Evolutionary conservation across 2,797 vertebrate genomes (phyloP), one percentile per base, ranked within the genome.

Genomic region (Rachycentron canadum): DNA sequence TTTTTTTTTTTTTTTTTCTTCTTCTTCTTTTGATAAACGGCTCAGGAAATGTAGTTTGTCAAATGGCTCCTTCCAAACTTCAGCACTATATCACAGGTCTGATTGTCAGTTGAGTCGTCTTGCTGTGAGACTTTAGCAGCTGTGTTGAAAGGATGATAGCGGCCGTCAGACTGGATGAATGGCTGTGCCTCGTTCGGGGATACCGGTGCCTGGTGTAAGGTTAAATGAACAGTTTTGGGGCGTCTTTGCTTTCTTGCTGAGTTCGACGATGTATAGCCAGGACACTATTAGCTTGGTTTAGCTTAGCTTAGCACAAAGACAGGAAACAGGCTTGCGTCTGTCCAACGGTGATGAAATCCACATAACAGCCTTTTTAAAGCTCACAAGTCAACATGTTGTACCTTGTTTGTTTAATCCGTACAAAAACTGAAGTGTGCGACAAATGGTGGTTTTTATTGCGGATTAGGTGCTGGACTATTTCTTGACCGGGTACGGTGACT

Each of bases 11-110:
- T 58, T 28, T 63, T 41, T 41, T 41, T 17, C 3, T 41, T 17
- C 14, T 72, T n/a, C n/a, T n/a, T 32, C 32, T 32, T 32, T n/a
- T n/a, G 12, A 60, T 57, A 25, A 63, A 64, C 47, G 36, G 43
- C 16, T 47, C 23, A 65, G 32, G 1, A 50, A 57, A 13, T 12
- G n/a, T 50, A n/a, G n/a, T n/a, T n/a, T n/a, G n/a, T n/a, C n/a
- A n/a, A n/a, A n/a, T n/a, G 11, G 47, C 2, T 43, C 17, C 6
- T 6, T 43, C 41, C 45, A 47, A n/a, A 47, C n/a, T n/a, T n/a
- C n/a, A 41, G 40, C 40, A 3, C 0, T 0, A 25, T 8, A 16
- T 19, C 28, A 36, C 12, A 34, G 9, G 34, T 36, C 16, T 3
- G 10, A 10, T 9, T 32, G 28, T 57, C 28, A 6, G 25, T 16